Evolutionary conservation across 2,797 vertebrate genomes (phyloP).

Genomic region (Neostethus bicornis): DNA sequence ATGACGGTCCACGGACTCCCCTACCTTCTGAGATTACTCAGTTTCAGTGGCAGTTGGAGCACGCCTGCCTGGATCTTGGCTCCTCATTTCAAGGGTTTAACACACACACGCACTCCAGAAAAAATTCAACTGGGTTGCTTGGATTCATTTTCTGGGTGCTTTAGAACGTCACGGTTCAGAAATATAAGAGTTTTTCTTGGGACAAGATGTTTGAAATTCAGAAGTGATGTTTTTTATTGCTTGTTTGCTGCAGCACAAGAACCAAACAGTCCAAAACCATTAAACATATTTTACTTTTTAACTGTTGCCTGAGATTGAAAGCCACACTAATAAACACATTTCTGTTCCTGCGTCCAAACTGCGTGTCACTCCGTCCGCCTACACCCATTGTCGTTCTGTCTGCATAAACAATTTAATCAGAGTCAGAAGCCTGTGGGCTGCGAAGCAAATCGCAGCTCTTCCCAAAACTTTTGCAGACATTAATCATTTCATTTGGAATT

Average conservation of each 20-base stretch:
- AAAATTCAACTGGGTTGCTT: no score
- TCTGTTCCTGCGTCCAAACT: constrained; percentile 36
- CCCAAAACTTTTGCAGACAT: constrained; percentile 42
- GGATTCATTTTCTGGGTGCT: no score
- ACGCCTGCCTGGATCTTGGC: no score
- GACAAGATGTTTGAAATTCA: constrained; percentile 19
- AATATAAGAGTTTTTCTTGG: constrained; percentile 10
- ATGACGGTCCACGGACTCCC: no score
- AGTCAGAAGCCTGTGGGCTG: constrained; percentile 60
- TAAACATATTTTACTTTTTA: constrained; percentile 7
- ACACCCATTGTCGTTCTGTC: constrained; percentile 46
- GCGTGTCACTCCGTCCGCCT: constrained; percentile 32
- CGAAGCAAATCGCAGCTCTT: constrained; percentile 39
- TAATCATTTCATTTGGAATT: constrained; percentile 67
- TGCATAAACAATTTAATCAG: constrained; percentile 71
- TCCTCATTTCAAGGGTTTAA: no score
- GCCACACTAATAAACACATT: constrained; percentile 32
- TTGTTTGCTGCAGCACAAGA: constrained; percentile 9
- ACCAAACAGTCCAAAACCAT: neutral
- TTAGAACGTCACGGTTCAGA: no score
- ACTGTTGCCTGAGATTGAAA: constrained; percentile 13
- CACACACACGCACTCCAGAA: no score
- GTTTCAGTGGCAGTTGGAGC: no score
- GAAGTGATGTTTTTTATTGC: neutral
- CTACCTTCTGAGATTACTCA: no score